phyloP scores from a whole-genome alignment of 2,888 invertebrate species.

The Brachypalpus laphriformis region DNA sequence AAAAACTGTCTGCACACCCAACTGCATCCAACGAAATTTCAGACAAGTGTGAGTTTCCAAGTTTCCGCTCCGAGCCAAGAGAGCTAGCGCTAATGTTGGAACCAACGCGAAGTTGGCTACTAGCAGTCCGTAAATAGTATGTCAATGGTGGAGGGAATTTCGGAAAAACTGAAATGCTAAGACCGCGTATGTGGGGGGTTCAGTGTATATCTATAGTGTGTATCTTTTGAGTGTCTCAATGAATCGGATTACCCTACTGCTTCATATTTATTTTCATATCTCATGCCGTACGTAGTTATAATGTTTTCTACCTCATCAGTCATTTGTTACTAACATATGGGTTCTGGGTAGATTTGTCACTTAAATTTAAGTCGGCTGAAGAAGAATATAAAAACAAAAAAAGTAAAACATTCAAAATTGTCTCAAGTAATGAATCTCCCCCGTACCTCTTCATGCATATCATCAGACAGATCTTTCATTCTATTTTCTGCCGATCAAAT shows the following conservation, averaged over 20 bases:
- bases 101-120: no score
- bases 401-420: constrained; percentile 22
- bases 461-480: constrained; percentile 21
- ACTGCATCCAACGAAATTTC: no score
- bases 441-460: constrained; percentile 40
- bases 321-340: constrained; percentile 27
- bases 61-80: no score
- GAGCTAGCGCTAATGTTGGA: no score
- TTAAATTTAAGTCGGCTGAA: constrained; percentile 6
- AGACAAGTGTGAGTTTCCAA: no score
- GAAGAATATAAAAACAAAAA: neutral
- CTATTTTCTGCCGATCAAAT: constrained; percentile 7
- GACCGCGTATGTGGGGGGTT: no score
- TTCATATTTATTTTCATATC: constrained; percentile 26
- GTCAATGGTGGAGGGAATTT: no score
- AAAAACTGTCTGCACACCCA: no score
- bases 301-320: constrained; percentile 7
- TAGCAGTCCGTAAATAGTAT: no score
- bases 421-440: constrained; percentile 49
- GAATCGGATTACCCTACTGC: constrained; percentile 3
- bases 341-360: constrained; percentile 63
- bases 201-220: constrained; percentile 17
- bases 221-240: neutral
- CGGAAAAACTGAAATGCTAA: no score
- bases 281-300: constrained; percentile 40